Evolutionary conservation across 2,888 invertebrate genomes (phyloP).

Genomic region (Patella ulyssiponensis): DNA sequence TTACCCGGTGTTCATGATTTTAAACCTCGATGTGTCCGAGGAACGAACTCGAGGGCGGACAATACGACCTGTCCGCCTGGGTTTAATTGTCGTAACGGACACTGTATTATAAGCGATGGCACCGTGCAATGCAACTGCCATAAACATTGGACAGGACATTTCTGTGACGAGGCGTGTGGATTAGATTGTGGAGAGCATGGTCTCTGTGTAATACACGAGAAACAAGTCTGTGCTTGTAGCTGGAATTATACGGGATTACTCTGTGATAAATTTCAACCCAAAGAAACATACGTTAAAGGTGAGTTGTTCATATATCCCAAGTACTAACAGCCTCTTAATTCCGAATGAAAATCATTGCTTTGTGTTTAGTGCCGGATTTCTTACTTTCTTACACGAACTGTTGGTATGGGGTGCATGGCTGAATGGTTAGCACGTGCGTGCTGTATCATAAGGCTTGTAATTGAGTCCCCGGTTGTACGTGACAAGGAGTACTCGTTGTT

Average conservation of each 20-base stretch:
- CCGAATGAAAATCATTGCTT: too few relatives aligned
- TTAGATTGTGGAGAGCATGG: conserved; percentile 26
- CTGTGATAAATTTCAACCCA: conserved; percentile 10
- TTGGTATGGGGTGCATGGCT: too few relatives aligned
- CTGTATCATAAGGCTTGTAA: too few relatives aligned
- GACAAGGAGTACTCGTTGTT: too few relatives aligned
- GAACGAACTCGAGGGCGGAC: neutral
- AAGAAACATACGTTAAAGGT: neutral
- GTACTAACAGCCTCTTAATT: too few relatives aligned
- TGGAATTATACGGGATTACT: conserved; percentile 20
- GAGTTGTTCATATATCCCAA: too few relatives aligned
- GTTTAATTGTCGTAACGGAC: conserved; percentile 23
- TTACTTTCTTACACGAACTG: too few relatives aligned
- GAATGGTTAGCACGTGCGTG: too few relatives aligned
- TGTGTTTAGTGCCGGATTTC: too few relatives aligned
- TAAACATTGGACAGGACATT: conserved; percentile 36
- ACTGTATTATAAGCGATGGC: conserved; percentile 24
- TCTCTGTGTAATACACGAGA: conserved; percentile 14
- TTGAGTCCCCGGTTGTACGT: too few relatives aligned
- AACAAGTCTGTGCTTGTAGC: conserved; percentile 16
- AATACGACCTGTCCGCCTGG: neutral
- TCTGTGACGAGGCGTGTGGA: conserved; percentile 36
- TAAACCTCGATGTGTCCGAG: neutral
- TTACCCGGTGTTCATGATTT: neutral
- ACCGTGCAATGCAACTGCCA: conserved; percentile 34